Base-by-base conservation (phyloP, 2,113 vertebrate genomes). In the Brachyistius frenatus region DNA sequence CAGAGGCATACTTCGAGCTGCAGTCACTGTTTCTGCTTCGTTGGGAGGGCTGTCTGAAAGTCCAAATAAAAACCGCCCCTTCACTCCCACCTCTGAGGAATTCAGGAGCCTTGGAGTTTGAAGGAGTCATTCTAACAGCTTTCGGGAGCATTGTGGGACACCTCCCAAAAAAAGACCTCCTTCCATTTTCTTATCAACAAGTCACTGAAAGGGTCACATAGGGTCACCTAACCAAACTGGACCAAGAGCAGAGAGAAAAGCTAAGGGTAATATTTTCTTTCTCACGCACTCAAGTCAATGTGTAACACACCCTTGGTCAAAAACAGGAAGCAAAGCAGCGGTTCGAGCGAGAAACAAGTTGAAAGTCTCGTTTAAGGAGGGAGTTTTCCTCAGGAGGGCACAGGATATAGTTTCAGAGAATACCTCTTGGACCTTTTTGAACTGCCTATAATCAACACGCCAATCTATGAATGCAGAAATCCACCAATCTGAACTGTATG, bases 1-100 rank as follows among this genome's bases (percentile, higher is more conserved):
- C 77, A 66, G 36, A 72, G 44, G 23, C 49, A 31, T 69, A 55
- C 57, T 32, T 70, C 37, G 54, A 81, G 85, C 86, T 78, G 49
- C 76, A 81, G 75, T 70, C 67, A 57, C 70, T 32, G n/a, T 80
- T 44, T 64, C 76, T 47, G 63, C 77, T 77, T 61, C 46, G 30
- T 32, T 49, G 61, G 76, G 79, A 80, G 49, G 58, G 76, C 85
- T 61, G 52, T 71, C 62, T 86, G 55, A 84, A 62, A 71, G 57
- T 60, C 39, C 50, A 72, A 61, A 70, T 60, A 46, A 58, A 54
- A 75, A 55, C 41, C 23, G 23, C 23, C 37, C 30, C 36, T 75
- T 36, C 76, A 86, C 81, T 85, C 80, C 78, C 78, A 80, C 78
- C 58, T 84, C 64, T 50, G 66, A 91, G 78, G 87, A 92, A 88